Base-by-base conservation (phyloP, 2,113 vertebrate genomes). In the Megaleporinus macrocephalus region DNA sequence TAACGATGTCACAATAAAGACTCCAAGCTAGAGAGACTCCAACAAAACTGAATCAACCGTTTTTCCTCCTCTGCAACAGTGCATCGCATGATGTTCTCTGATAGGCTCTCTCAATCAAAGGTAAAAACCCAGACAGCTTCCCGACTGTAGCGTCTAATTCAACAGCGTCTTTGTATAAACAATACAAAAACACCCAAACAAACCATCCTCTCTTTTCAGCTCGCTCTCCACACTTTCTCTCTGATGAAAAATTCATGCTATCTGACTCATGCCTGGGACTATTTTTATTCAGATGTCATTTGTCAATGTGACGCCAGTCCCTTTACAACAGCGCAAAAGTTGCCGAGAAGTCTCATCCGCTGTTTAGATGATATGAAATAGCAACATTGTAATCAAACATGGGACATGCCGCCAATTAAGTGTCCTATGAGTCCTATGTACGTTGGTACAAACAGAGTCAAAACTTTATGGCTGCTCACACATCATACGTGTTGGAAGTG, bases 201-300 rank as follows among this genome's bases (percentile, higher is more conserved):
- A 70, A 44, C 20, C 65, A 29, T n/a, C 22, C 66, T 41, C 36
- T 36, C 44, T 33, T 22, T 57, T 26, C 24, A 2, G 0, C 47
- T 53, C 49, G 15, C 63, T 4, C 51, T 74, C 73, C 70, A 78
- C 33, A 72, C 61, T 59, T 65, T n/a, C 11, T n/a, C 11, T 15
- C 57, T 20, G 11, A 53, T 78, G 41, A 78, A 83, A 65, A 53
- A 83, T 83, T 61, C 4, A 83, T 82, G 71, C 27, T 70, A 29
- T 79, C 63, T 79, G 72, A 86, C 80, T 86, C 80, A 79, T 61
- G 16, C 30, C 26, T 24, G 29, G 36, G 22, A 44, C 72, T 83
- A 80, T 86, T 80, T 86, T 59, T 65, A 83, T 75, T 59, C 3
- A 71, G 71, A 72, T 83, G 72, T 76, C 81, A 80, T 63, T 80